These are phyloP conservation scores for Laspeyria flexula DNA, from an alignment of 2,888 invertebrate species.

Conservation along the genomic window DNA sequence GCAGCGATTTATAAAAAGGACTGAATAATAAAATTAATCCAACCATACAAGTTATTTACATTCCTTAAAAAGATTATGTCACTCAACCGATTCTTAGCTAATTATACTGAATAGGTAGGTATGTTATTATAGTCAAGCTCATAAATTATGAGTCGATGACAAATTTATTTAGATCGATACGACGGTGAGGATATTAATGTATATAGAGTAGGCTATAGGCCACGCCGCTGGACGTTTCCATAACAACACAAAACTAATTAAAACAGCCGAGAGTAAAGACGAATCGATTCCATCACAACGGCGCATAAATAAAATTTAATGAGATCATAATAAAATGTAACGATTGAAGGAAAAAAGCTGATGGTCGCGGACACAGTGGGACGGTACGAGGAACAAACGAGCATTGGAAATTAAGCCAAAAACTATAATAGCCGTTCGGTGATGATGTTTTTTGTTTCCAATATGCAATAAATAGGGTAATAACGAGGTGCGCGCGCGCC, in stretches of 20 bases:
- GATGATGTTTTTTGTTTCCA: conserved; percentile 68
- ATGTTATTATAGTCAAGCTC: conserved; percentile 28
- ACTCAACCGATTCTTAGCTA: conserved; percentile 15
- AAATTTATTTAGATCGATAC: conserved; percentile 33
- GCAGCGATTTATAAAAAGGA: too few relatives aligned
- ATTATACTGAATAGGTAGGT: conserved; percentile 22
- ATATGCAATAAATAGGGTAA: conserved; percentile 78
- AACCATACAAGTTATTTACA: too few relatives aligned
- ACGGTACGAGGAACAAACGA: conserved; percentile 33
- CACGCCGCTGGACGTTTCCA: conserved; percentile 22
- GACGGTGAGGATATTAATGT: conserved; percentile 3
- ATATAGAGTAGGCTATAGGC: conserved; percentile 13
- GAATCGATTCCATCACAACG: conserved; percentile 43
- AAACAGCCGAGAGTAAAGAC: conserved; percentile 42
- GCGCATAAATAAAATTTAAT: conserved; percentile 46
- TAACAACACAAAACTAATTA: conserved; percentile 45
- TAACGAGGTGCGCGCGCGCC: conserved; percentile 56
- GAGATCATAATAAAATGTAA: conserved; percentile 46
- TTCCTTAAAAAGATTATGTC: too few relatives aligned
- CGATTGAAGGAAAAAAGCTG: conserved; percentile 23
- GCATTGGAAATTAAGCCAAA: conserved; percentile 45
- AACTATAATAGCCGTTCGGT: conserved; percentile 56
- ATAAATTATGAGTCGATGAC: conserved; percentile 34
- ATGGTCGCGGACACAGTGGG: conserved; percentile 18
- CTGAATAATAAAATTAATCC: too few relatives aligned